phyloP scores from a whole-genome alignment of 2,888 invertebrate genomes.

The Aelia acuminata region DNA sequence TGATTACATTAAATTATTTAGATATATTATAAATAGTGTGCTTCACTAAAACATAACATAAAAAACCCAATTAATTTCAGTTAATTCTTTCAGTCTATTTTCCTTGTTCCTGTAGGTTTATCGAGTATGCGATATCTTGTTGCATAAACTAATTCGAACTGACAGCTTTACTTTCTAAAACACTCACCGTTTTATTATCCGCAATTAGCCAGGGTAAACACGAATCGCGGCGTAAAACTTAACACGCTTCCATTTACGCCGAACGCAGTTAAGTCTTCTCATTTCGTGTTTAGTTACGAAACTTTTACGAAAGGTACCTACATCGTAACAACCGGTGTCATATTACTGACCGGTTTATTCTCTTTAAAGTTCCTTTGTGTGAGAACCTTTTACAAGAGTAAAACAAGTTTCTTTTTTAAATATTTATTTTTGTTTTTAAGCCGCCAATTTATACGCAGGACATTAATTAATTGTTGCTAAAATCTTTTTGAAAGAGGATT shows the following conservation, averaged over 20 bases:
- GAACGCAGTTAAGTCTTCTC: not conserved
- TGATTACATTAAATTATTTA: no score
- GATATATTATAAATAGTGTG: no score
- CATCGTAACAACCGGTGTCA: constrained; percentile 17
- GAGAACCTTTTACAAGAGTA: not conserved
- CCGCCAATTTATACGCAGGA: not conserved
- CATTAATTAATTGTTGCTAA: not conserved
- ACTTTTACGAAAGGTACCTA: constrained; percentile 6
- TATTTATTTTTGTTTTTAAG: not conserved
- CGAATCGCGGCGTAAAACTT: constrained; percentile 19
- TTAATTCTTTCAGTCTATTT: not conserved
- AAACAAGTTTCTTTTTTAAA: not conserved
- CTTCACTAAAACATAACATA: no score
- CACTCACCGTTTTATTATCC: not conserved
- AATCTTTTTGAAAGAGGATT: not conserved
- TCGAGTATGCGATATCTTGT: not conserved
- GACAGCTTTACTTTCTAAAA: constrained; percentile 36
- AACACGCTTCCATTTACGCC: not conserved
- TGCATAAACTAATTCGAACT: not conserved
- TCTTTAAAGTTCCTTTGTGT: not conserved
- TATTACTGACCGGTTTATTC: constrained; percentile 9
- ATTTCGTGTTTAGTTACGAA: constrained; percentile 25
- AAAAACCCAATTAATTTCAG: no score
- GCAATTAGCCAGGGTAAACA: constrained; percentile 16
- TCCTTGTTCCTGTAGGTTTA: not conserved